Percentiles rank a stretch among this genome's conserved stretches.
Conservation (phyloP, 2,113 vertebrate species). For the Ammodytes marinus region DNA sequence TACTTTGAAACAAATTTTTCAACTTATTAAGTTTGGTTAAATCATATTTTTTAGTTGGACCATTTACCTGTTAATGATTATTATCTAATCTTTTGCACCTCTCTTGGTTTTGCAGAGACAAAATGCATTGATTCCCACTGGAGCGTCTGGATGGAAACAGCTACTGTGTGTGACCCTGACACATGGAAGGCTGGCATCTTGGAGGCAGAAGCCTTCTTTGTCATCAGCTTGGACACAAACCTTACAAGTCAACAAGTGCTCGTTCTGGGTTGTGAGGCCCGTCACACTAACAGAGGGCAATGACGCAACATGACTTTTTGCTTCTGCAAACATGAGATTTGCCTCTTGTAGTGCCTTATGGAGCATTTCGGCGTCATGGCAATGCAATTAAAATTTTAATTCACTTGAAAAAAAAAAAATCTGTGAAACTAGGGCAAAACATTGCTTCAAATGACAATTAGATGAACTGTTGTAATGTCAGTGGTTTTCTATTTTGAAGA, state of each 20-base stretch:
- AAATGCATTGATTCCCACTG: slow-evolving; percentile 54
- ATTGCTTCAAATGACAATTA: slow-evolving; percentile 61
- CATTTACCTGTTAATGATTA: background rate
- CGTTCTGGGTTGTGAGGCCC: slow-evolving; percentile 86
- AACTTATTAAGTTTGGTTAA: background rate
- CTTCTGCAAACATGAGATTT: slow-evolving; percentile 87
- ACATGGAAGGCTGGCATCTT: slow-evolving; percentile 78
- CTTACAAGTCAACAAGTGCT: slow-evolving; percentile 86
- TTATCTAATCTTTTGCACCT: background rate
- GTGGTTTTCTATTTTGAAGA: slow-evolving; percentile 82
- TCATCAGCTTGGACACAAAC: slow-evolving; percentile 86
- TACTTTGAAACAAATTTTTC: background rate
- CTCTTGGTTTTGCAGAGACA: slow-evolving; percentile 45
- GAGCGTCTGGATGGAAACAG: slow-evolving; percentile 66
- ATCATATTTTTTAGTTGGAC: background rate
- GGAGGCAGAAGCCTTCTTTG: slow-evolving; percentile 86
- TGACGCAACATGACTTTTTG: slow-evolving; percentile 92
- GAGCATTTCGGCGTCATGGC: slow-evolving; percentile 92
- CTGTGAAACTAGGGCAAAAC: slow-evolving; percentile 73
- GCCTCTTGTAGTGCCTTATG: slow-evolving; percentile 98
- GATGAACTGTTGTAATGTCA: slow-evolving; percentile 77
- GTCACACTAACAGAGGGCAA: slow-evolving; percentile 88
- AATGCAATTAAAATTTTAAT: slow-evolving; percentile 92
- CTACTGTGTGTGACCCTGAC: slow-evolving; percentile 68
- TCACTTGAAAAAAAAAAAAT: slow-evolving; percentile 76